phyloP scores from a whole-genome alignment of 2,797 vertebrate species.

The Scarus forsteni region DNA sequence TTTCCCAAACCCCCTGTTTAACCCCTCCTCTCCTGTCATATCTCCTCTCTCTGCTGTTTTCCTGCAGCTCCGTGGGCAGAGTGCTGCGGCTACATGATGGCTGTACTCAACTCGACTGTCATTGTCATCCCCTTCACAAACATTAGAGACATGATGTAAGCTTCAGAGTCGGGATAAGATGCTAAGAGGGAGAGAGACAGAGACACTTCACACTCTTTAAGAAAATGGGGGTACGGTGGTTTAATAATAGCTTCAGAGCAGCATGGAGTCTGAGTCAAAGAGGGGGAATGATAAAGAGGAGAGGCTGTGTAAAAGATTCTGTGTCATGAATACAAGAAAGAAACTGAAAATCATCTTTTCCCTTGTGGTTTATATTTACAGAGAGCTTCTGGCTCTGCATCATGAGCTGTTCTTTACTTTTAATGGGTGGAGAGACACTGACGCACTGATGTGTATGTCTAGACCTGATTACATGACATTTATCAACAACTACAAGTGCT shows the following conservation, averaged over 20 bases:
- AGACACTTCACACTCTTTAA: slow-evolving; percentile 40
- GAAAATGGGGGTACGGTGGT: slow-evolving; percentile 43
- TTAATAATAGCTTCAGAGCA: slow-evolving; percentile 65
- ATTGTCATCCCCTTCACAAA: slow-evolving; percentile 61
- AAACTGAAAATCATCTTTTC: slow-evolving; percentile 25
- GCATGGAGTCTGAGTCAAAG: slow-evolving; percentile 40
- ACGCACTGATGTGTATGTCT: slow-evolving; percentile 10
- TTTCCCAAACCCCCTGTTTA: slow-evolving; percentile 25
- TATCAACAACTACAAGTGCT: no score
- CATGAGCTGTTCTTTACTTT: slow-evolving; percentile 33
- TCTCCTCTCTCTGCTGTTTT: slow-evolving; percentile 51
- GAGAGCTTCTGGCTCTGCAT: slow-evolving; percentile 30
- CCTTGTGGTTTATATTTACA: slow-evolving; percentile 36
- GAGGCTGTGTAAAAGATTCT: slow-evolving; percentile 39
- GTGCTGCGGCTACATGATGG: slow-evolving; percentile 50
- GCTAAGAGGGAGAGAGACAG: slow-evolving; percentile 20
- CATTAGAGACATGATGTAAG: slow-evolving; percentile 62
- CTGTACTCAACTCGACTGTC: slow-evolving; percentile 63
- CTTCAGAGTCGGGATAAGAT: slow-evolving; percentile 43
- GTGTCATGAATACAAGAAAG: slow-evolving; percentile 35
- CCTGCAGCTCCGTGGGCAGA: slow-evolving; percentile 43
- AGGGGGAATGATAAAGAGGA: slow-evolving; percentile 16
- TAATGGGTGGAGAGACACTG: slow-evolving; percentile 16
- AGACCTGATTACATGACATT: no score
- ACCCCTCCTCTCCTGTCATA: slow-evolving; percentile 42